phyloP scores from a whole-genome alignment of 2,797 vertebrate species.

The Danionella dracula region DNA sequence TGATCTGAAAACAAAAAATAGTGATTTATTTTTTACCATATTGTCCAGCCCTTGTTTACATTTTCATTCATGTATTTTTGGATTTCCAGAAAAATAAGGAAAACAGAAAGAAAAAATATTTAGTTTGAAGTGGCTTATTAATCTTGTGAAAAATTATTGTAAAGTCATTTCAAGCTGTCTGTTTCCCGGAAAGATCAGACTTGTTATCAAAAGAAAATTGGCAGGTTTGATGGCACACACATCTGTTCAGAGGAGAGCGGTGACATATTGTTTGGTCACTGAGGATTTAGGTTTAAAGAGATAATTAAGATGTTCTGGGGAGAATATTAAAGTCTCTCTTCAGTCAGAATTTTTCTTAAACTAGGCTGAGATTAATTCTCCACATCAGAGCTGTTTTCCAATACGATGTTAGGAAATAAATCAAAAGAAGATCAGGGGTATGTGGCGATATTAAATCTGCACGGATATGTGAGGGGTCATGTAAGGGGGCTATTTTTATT shows the following conservation, averaged over 20 bases:
- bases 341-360: slow-evolving; percentile 21
- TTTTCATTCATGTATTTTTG: too few relatives aligned
- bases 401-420: neutral
- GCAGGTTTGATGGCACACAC: neutral
- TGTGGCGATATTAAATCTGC: slow-evolving; percentile 40
- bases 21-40: too few relatives aligned
- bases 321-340: slow-evolving; percentile 40
- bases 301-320: slow-evolving; percentile 31
- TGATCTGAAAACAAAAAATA: too few relatives aligned
- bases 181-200: neutral
- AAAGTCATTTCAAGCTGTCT: neutral
- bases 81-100: too few relatives aligned
- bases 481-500: slow-evolving; percentile 30
- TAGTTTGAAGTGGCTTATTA: too few relatives aligned
- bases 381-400: neutral
- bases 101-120: too few relatives aligned
- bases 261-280: slow-evolving; percentile 11
- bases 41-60: too few relatives aligned
- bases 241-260: slow-evolving; percentile 1
- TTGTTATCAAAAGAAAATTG: slow-evolving; percentile 9
- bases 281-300: slow-evolving; percentile 27
- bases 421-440: slow-evolving; percentile 3
- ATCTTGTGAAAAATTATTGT: neutral
- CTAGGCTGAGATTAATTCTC: slow-evolving; percentile 28
- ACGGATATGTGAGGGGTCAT: slow-evolving; percentile 23